Conservation (phyloP, 64 coral and sea anemone species). For the Anthopleura sola region DNA sequence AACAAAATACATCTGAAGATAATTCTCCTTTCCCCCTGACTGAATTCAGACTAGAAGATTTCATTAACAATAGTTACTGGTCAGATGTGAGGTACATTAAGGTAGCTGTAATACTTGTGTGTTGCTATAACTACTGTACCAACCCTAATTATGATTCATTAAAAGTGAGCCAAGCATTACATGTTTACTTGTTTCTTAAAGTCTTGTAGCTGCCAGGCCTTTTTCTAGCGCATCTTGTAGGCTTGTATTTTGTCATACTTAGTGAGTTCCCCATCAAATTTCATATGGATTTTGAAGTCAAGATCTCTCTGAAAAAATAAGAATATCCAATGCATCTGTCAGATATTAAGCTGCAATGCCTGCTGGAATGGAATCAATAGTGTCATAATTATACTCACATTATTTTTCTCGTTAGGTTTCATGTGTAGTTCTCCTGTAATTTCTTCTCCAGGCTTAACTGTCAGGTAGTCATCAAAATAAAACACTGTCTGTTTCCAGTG, state of each 20-base stretch:
- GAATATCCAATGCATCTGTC: background rate
- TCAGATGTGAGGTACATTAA: no score
- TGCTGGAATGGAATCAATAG: no score
- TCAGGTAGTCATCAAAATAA: slow-evolving; percentile 90
- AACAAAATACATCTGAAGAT: no score
- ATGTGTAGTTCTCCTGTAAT: slow-evolving; percentile 72
- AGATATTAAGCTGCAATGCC: no score
- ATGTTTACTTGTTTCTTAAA: background rate
- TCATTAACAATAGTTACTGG: no score
- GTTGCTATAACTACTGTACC: no score
- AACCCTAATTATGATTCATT: no score
- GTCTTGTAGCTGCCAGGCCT: background rate
- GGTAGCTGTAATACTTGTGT: no score
- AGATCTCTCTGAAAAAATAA: slow-evolving; percentile 84
- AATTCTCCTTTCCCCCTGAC: no score
- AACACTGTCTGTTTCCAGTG: slow-evolving; percentile 99
- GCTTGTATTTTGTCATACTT: slow-evolving; percentile 41
- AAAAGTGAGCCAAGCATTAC: no score
- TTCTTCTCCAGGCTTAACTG: slow-evolving; percentile 93
- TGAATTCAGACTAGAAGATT: no score
- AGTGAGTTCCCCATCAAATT: slow-evolving; percentile 82
- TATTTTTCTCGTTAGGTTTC: slow-evolving; percentile 88
- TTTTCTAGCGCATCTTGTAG: slow-evolving; percentile 93
- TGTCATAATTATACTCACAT: slow-evolving; percentile 47
- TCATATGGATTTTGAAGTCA: slow-evolving; percentile 80